Evolutionary conservation across 2,797 vertebrate genomes (phyloP).

Genomic region (Notamacropus eugenii): DNA sequence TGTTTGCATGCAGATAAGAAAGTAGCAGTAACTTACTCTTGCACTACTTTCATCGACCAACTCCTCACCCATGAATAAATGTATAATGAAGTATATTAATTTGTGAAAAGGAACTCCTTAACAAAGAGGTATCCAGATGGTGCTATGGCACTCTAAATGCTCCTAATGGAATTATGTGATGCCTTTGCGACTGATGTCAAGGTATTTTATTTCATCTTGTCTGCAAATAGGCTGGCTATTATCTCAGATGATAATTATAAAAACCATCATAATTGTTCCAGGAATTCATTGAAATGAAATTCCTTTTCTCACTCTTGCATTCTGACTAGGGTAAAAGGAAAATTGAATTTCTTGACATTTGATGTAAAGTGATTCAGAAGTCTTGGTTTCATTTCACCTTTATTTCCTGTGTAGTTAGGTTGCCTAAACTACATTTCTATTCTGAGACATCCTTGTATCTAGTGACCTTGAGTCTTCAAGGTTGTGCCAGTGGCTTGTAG

Average conservation of each 20-base stretch:
- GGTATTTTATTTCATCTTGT: conserved; percentile 74
- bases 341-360: conserved; percentile 55
- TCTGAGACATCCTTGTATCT: not conserved
- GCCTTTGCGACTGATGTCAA: conserved; percentile 72
- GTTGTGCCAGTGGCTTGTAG: not conserved
- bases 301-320: conserved; percentile 43
- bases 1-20: conserved; percentile 56
- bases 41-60: conserved; percentile 60
- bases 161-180: conserved; percentile 76
- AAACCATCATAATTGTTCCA: conserved; percentile 64
- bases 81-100: conserved; percentile 75
- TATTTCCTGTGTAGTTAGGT: not conserved
- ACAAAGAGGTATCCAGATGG: conserved; percentile 79
- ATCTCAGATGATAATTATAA: conserved; percentile 67
- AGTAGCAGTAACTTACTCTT: conserved; percentile 35
- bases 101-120: conserved; percentile 67
- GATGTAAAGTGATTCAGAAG: conserved; percentile 50
- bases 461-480: not conserved
- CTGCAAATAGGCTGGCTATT: conserved; percentile 64
- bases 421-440: not conserved
- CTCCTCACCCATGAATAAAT: conserved; percentile 71
- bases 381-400: conserved; percentile 39
- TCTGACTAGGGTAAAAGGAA: conserved; percentile 37
- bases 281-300: conserved; percentile 48
- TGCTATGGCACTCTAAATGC: conserved; percentile 69